Evolutionary conservation across 1,140 invertebrate species (phyloP).

Genomic region (Amyelois transitella): DNA sequence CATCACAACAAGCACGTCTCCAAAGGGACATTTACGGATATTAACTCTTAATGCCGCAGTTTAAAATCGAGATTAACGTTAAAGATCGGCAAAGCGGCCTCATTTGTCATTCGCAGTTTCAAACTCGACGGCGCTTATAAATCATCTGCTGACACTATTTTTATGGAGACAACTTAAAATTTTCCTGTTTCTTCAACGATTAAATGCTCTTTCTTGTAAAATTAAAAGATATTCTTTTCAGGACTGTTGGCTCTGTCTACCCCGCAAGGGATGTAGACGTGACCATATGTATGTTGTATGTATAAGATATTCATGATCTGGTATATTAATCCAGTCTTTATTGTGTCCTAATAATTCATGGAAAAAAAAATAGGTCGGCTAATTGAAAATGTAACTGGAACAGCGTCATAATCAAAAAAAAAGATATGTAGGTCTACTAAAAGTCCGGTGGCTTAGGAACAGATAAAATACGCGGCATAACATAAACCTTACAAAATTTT

Average conservation of each 20-base stretch:
- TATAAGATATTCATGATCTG: too few species aligned
- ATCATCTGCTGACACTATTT: constrained; percentile 48
- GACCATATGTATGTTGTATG: too few species aligned
- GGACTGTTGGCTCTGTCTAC: too few species aligned
- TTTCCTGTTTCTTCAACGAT: constrained; percentile 26
- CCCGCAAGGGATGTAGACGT: too few species aligned
- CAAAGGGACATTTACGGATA: neutral
- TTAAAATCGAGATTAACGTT: constrained; percentile 46
- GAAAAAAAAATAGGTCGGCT: too few species aligned
- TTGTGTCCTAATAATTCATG: too few species aligned
- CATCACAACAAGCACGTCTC: neutral
- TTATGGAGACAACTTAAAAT: constrained; percentile 43
- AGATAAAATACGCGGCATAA: neutral
- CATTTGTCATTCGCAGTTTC: constrained; percentile 45
- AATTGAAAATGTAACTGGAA: too few species aligned
- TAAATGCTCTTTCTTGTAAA: constrained; percentile 27
- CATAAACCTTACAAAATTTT: neutral
- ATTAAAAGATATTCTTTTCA: constrained; percentile 9
- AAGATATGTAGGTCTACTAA: too few species aligned
- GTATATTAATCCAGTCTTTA: too few species aligned
- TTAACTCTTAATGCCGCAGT: constrained; percentile 10
- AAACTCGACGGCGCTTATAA: constrained; percentile 38
- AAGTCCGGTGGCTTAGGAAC: neutral
- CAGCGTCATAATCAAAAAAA: too few species aligned
- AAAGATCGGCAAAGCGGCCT: constrained; percentile 10